Conservation (phyloP, 2,113 vertebrate genomes). For the Brachirus orientalis region DNA sequence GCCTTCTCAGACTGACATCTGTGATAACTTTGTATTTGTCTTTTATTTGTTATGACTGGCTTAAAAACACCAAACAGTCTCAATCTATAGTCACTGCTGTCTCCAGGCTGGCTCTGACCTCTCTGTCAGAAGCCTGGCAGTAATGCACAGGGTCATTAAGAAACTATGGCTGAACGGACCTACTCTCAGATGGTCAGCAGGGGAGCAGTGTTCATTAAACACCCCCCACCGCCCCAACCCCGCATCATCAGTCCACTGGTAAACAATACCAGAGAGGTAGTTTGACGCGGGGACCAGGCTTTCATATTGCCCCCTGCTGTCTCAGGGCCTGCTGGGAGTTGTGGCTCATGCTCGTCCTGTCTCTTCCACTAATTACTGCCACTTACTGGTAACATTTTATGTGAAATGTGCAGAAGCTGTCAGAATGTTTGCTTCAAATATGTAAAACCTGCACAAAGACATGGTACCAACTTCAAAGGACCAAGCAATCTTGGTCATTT, state of each 20-base stretch:
- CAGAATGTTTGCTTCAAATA: slow-evolving; percentile 17
- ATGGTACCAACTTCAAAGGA: slow-evolving; percentile 40
- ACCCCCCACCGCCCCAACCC: no score
- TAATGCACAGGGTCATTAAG: slow-evolving; percentile 51
- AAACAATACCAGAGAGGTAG: slow-evolving; percentile 65
- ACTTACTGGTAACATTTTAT: slow-evolving; percentile 50
- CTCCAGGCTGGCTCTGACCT: slow-evolving; percentile 40
- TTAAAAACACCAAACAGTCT: slow-evolving; percentile 21
- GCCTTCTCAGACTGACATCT: slow-evolving; percentile 3
- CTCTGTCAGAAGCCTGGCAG: slow-evolving; percentile 47
- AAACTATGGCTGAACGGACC: slow-evolving; percentile 53
- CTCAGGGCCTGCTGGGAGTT: slow-evolving; percentile 50
- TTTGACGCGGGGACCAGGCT: slow-evolving; percentile 48
- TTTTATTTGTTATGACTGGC: slow-evolving; percentile 27
- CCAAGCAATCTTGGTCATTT: slow-evolving; percentile 39
- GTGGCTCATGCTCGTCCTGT: slow-evolving; percentile 45
- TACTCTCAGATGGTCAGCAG: slow-evolving; percentile 52
- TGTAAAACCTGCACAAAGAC: slow-evolving; percentile 34
- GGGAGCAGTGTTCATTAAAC: slow-evolving; percentile 68
- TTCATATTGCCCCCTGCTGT: slow-evolving; percentile 60
- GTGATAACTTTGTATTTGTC: background rate
- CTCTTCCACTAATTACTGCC: slow-evolving; percentile 62
- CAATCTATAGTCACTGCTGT: slow-evolving; percentile 34
- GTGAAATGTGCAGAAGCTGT: slow-evolving; percentile 53
- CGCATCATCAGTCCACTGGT: slow-evolving; percentile 42